Evolutionary conservation across 2,113 vertebrate genomes (phyloP), one percentile per base, ranked within the genome.

Genomic region (Otus sunia): DNA sequence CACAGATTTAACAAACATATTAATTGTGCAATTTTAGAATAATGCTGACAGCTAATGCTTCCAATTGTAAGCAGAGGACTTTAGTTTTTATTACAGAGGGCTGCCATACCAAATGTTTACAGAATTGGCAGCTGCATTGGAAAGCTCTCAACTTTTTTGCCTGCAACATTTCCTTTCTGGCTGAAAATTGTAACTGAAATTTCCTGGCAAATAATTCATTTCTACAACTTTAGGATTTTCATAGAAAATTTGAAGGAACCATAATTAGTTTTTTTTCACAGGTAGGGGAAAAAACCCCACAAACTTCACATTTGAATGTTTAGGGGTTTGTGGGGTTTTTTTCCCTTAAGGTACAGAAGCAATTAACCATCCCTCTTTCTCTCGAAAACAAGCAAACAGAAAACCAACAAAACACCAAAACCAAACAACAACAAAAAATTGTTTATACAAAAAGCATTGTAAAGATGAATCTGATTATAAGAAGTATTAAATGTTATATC

Each of bases 1-100:
- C 90, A 97, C 86, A 95, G 87, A 94, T 86, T 94, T 75, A 60
- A 75, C 82, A 96, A 94, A 92, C 92, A 93, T 68, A 81, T 60
- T 94, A 91, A 94, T 96, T 87, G 78, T 92, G 60, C 39, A 94
- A 78, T 95, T 77, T 94, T 78, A 68, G 79, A 74, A 55, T 73
- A 92, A 86, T 59, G 36, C 64, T 91, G 86, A 60, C 88, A 89
- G 47, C 49, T 67, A 86, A 75, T 84, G 67, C 60, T 76, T 88
- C 56, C 79, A 49, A 4, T 41, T 80, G 34, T 56, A 81, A 84
- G 49, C 82, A 91, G 72, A 74, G 32, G 60, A 34, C 34, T 83
- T 75, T 5, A 47, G 30, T 6, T 69, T 83, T 88, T 80, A 55
- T 77, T 88, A 34, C 55, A 88, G 50, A 94, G 34, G 9, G 6